phyloP scores from a whole-genome alignment of 2,797 vertebrate species.

The Eutrigla gurnardus region DNA sequence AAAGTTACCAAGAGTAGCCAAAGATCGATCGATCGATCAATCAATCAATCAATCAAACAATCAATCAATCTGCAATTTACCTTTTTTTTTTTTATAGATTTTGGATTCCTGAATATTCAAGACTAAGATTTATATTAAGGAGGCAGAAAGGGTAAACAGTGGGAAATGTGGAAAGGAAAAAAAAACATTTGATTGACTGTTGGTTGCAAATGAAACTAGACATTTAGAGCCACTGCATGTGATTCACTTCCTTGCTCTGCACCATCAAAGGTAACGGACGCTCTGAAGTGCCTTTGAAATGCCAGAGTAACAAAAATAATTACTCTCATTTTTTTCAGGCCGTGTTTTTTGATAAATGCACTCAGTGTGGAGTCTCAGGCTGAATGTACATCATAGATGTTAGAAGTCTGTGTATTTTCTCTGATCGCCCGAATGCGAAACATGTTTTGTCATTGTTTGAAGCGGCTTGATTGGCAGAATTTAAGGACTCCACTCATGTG shows the following conservation, averaged over 20 bases:
- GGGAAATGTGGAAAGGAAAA: conserved; percentile 21
- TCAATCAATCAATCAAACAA: too few species aligned
- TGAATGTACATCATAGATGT: conserved; percentile 51
- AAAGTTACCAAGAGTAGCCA: background rate
- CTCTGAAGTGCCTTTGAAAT: conserved; percentile 60
- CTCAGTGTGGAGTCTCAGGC: conserved; percentile 16
- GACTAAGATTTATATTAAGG: background rate
- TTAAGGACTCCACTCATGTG: conserved; percentile 66
- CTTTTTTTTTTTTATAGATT: too few species aligned
- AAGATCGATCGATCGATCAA: background rate
- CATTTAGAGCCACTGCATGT: conserved; percentile 43
- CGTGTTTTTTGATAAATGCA: conserved; percentile 26
- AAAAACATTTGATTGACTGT: conserved; percentile 35
- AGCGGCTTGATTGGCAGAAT: conserved; percentile 61
- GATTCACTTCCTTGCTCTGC: conserved; percentile 65
- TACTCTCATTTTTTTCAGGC: conserved; percentile 19
- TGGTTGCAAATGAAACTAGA: conserved; percentile 47
- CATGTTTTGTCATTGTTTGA: conserved; percentile 49
- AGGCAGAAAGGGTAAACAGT: background rate
- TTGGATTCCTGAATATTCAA: conserved; percentile 5
- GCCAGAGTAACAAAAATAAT: conserved; percentile 48
- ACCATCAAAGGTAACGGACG: conserved; percentile 63
- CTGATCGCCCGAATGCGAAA: conserved; percentile 46
- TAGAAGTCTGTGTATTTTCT: conserved; percentile 42
- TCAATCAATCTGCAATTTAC: too few species aligned